A percentile compares a stretch with the other conserved stretches of the same genome.
Evolutionary conservation across 2,888 invertebrate species (phyloP).

Genomic region (Tuta absoluta): DNA sequence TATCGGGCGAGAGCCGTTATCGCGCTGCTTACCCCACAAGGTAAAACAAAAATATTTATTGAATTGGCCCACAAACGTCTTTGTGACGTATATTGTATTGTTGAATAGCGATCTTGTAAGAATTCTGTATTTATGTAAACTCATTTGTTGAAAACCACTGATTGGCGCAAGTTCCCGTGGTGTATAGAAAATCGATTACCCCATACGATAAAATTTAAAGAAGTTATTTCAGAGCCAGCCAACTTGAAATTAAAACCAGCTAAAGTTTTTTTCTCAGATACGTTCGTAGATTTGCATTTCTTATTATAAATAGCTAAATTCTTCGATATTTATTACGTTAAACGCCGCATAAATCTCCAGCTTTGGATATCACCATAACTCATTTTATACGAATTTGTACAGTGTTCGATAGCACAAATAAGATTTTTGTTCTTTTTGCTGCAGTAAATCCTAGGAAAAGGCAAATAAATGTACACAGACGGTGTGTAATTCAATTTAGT

Average conservation of each 20-base stretch:
- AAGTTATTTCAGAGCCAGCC: not conserved
- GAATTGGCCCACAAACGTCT: no score
- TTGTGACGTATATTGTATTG: no score
- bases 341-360: constrained; percentile 24
- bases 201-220: constrained; percentile 14
- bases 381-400: constrained; percentile 25
- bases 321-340: not conserved
- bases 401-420: constrained; percentile 36
- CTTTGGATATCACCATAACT: constrained; percentile 28
- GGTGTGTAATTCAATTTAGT: constrained; percentile 52
- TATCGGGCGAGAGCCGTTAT: no score
- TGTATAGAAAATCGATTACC: constrained; percentile 20
- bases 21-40: no score
- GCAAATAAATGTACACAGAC: constrained; percentile 44
- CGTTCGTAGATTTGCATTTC: not conserved
- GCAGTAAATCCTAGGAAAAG: constrained; percentile 39
- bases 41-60: no score
- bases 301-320: not conserved
- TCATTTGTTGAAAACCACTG: not conserved
- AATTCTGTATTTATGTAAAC: no score
- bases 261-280: not conserved
- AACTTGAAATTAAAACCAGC: not conserved
- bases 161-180: not conserved
- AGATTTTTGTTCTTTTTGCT: constrained; percentile 40
- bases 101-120: no score